Base-by-base conservation (phyloP, 2,113 vertebrate genomes). In the Thinocorus orbignyianus region DNA sequence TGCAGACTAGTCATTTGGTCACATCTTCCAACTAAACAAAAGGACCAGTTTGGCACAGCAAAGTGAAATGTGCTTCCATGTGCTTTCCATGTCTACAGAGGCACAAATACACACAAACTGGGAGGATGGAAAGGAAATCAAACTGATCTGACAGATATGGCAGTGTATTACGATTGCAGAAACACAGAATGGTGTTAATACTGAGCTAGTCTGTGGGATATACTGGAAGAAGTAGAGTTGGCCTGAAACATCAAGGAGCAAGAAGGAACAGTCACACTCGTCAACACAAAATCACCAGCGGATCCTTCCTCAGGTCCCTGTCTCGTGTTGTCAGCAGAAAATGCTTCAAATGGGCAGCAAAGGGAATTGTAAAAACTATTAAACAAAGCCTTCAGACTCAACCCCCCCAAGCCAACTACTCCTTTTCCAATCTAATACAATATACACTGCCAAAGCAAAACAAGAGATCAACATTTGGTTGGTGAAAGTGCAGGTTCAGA, bases 401-500 rank as follows among this genome's bases (percentile, higher is more conserved):
- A 4, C 16, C 30, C 35, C 11, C 1, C 11, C 25, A 81, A 64
- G 30, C 9, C 52, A 79, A 37, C 30, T 51, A 8, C 33, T 33
- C 46, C 49, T 80, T 62, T 41, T 51, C 22, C 51, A 26, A 42
- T 7, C 35, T 35, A 44, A n/a, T 10, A 30, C 7, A 66, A 57
- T 18, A 39, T 4, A 20, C 28, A 9, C 30, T 89, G 68, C 55
- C 51, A 33, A 12, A 55, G 72, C 22, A 52, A 70, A 73, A 80
- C 0, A 0, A 52, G 14, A 77, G 24, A n/a, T 60, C 64, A 42
- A 25, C 12, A 8, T 13, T 20, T 39, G 44, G 35, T 31, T 17
- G 11, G 0, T 23, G 31, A 42, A 49, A 16, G 0, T 44, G 31
- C 14, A 66, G 41, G 17, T 71, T 60, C 74, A 48, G 20, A 80